Base-by-base conservation (phyloP, 2,888 invertebrate genomes). In the Agriopis leucophaearia region DNA sequence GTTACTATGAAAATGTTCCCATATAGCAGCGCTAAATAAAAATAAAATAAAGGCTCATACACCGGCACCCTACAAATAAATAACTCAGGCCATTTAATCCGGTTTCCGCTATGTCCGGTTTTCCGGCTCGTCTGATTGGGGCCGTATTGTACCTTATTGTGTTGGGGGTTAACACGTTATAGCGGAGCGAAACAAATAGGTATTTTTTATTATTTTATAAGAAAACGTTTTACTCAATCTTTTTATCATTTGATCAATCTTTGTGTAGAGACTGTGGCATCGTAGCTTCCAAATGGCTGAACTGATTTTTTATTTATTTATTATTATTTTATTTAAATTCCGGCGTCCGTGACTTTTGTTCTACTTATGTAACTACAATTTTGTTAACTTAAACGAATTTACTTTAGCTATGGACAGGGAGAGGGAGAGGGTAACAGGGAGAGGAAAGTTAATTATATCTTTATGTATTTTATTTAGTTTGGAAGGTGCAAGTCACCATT, bases 31-130 rank as follows among this genome's bases (percentile, higher is more conserved):
- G 7, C 15, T 9, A 55, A 55, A 55, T 55, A 55, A 55, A 55
- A 44, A 55, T 44, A 44, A 55, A 44, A 55, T 55, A 55, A 55
- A 27, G 18, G 45, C 45, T 60, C 60, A 50, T 56, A 60, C 54
- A 42, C 18, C 44, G 18, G 42, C 50, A 44, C 18, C 40, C 54
- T 44, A 36, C 52, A 47, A 60, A 60, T 55, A 66, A 66, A 59
- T 66, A 66, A 66, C 48, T 55, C 66, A 47, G 50, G 66, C 66
- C 66, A 54, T 66, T 54, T 66, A 66, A 66, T 66, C 66, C 66
- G 60, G 60, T 60, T 66, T 60, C 60, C 65, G 66, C 50, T 48
- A 47, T 57, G 61, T 58, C 66, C 58, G 62, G 62, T 62, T 57
- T 62, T 52, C 62, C 66, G 66, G 52, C 8, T 10, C 62, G 52